phyloP scores from a whole-genome alignment of 2,113 vertebrate genomes.

The Phyllostomus discolor region DNA sequence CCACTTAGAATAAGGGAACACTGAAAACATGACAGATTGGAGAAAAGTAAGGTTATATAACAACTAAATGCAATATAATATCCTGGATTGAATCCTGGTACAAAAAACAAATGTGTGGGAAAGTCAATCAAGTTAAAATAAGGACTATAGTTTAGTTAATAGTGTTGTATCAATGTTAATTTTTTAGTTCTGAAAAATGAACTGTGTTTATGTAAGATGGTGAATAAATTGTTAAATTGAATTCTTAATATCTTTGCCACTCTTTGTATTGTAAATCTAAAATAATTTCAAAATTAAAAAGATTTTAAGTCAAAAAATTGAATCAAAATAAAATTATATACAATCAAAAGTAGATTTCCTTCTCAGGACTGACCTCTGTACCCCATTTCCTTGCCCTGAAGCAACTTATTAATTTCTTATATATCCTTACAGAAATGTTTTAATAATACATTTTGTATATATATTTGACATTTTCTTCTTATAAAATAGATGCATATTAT shows the following conservation, averaged over 20 bases:
- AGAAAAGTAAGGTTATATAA: neutral
- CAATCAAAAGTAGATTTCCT: neutral
- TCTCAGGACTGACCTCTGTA: neutral
- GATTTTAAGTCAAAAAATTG: neutral
- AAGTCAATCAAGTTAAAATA: neutral
- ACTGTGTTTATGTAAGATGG: neutral
- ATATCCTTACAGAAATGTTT: neutral
- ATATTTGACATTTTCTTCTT: neutral
- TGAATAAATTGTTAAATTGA: neutral
- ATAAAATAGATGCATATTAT: neutral
- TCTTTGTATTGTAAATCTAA: neutral
- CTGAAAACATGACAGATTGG: neutral
- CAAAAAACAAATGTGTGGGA: neutral
- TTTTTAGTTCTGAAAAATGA: neutral
- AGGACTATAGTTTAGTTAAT: neutral
- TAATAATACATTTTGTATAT: neutral
- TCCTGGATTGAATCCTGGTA: neutral
- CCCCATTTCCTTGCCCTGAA: neutral
- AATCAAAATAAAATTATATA: neutral
- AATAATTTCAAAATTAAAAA: neutral
- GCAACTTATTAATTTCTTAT: neutral
- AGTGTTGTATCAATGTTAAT: neutral
- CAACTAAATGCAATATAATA: neutral
- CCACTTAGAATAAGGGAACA: neutral
- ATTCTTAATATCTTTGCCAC: neutral